Evolutionary conservation across 1,140 invertebrate species (phyloP), one percentile per base, ranked within the genome.

Genomic region (Gonatopus flavifemur): DNA sequence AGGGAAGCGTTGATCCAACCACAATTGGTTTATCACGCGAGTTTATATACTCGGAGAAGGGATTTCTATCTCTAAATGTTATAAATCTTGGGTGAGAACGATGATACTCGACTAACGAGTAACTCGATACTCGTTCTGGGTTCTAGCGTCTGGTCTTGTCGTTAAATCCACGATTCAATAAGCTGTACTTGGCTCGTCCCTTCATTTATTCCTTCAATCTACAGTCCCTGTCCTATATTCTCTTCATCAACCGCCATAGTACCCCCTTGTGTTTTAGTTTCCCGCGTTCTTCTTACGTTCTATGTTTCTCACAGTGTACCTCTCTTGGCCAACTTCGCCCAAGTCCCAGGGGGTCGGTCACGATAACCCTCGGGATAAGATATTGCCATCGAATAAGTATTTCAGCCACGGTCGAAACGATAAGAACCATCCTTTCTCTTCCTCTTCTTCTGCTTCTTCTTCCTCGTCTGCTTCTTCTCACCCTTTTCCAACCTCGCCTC

Each of bases 91-190:
- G 32, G 45, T 8, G 24, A 31, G 30, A 33, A 51, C 36, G 42
- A 4, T 7, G 25, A n/a, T n/a, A n/a, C 31, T 47, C 50, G 48
- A 51, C 52, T 64, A 64, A 64, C 62, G 50, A 64, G 57, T 59
- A 62, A 62, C 52, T 33, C 36, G 57, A 65, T 63, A 65, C 63
- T 50, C 39, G 48, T 50, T 53, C 30, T 32, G 54, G 52, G 60
- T 63, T 62, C 53, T 56, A 57, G 52, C 52, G 50, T 58, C 62
- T 64, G 49, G 53, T 58, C 53, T 52, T 52, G 37, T 57, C 55
- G 56, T 64, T 62, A 52, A 54, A 59, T 62, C 46, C 59, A 56
- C 55, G 64, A 66, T 66, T 66, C 64, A 64, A 66, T 66, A 64
- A 66, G 51, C 48, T 49, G 44, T 54, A 46, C 35, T 49, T n/a